phyloP scores from a whole-genome alignment of 2,797 vertebrate genomes.

The Cryptoblepharus egeriae region DNA sequence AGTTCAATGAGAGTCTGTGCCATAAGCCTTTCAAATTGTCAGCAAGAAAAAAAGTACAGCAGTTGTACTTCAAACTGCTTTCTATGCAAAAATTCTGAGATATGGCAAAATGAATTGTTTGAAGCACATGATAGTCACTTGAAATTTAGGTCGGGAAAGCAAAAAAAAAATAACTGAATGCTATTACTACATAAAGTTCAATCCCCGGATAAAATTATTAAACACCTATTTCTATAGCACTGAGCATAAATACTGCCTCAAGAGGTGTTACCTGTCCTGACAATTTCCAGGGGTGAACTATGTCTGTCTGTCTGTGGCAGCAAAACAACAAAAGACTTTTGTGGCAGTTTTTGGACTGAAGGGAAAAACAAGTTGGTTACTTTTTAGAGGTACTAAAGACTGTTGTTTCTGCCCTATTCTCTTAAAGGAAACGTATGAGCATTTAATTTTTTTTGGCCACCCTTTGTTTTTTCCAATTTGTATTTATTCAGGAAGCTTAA shows the following conservation, averaged over 20 bases:
- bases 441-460: too few relatives aligned
- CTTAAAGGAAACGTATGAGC: background rate
- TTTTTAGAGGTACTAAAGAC: background rate
- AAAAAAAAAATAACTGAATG: background rate
- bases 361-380: background rate
- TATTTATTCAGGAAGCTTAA: too few relatives aligned
- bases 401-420: too few relatives aligned
- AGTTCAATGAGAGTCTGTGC: slow-evolving; percentile 47
- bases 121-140: background rate
- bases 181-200: background rate
- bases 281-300: too few relatives aligned
- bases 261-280: background rate
- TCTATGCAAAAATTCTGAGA: background rate
- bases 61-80: background rate
- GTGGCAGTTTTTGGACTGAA: too few relatives aligned
- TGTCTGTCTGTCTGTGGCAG: too few relatives aligned
- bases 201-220: background rate
- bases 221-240: background rate
- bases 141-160: background rate
- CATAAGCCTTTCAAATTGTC: slow-evolving; percentile 38
- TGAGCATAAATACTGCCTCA: background rate
- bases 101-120: background rate
- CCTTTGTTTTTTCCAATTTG: too few relatives aligned
- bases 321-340: too few relatives aligned
- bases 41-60: background rate